These are phyloP conservation scores for Ectropis grisescens DNA, from an alignment of 1,140 invertebrate species.

Conservation along the genomic window DNA sequence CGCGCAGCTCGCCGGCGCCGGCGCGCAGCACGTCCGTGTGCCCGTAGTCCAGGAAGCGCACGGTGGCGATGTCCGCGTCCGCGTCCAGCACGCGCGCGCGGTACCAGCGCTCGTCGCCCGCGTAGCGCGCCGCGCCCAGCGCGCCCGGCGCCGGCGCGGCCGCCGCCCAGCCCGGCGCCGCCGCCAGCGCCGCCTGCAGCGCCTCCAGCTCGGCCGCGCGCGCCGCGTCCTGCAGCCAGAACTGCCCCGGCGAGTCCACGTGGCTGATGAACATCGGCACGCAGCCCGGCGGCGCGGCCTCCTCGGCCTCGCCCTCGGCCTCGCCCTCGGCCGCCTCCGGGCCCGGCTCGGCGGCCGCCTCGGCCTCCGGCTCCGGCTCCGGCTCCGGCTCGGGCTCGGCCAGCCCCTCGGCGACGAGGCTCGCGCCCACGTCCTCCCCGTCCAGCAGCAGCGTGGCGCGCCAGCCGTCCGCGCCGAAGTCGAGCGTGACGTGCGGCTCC, in stretches of 20 bases:
- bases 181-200: slow-evolving; percentile 74
- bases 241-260: slow-evolving; percentile 75
- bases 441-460: slow-evolving; percentile 49
- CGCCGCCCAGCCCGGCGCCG: slow-evolving; percentile 52
- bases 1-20: slow-evolving; percentile 70
- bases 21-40: slow-evolving; percentile 80
- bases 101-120: slow-evolving; percentile 83
- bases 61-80: slow-evolving; percentile 77
- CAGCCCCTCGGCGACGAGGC: slow-evolving; percentile 52
- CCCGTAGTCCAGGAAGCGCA: slow-evolving; percentile 88
- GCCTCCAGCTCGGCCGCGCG: slow-evolving; percentile 64
- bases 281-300: slow-evolving; percentile 43
- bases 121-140: slow-evolving; percentile 80
- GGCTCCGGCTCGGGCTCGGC: slow-evolving; percentile 42
- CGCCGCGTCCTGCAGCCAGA: slow-evolving; percentile 75
- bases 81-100: slow-evolving; percentile 83
- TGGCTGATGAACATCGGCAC: slow-evolving; percentile 73
- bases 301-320: slow-evolving; percentile 23
- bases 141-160: slow-evolving; percentile 72
- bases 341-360: slow-evolving; percentile 20
- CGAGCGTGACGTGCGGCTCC: slow-evolving; percentile 49
- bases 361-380: slow-evolving; percentile 20
- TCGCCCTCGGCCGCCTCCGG: slow-evolving; percentile 20
- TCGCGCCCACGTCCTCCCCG: slow-evolving; percentile 43
- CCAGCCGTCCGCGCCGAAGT: slow-evolving; percentile 47